A percentile compares a stretch with the other conserved stretches of the same genome.
These are phyloP conservation scores for Gorilla gorilla DNA, from an alignment of 2,113 vertebrate species.

Conservation along the genomic window DNA sequence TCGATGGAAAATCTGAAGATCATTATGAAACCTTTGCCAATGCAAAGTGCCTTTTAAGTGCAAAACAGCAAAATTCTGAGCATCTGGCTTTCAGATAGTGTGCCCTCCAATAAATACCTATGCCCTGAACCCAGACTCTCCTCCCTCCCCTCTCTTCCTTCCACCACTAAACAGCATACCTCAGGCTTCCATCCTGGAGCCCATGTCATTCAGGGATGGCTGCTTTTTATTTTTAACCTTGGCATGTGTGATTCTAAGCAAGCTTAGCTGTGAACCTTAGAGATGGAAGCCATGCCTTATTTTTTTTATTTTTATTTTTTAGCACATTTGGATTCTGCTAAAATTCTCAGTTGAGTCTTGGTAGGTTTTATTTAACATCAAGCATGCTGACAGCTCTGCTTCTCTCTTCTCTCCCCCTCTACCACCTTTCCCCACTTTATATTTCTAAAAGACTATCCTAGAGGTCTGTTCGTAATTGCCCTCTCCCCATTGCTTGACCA, in stretches of 20 bases:
- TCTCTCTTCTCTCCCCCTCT: neutral
- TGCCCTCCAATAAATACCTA: neutral
- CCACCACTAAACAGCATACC: neutral
- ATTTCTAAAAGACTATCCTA: neutral
- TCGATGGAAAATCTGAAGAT: constrained; percentile 31
- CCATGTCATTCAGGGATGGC: constrained; percentile 70
- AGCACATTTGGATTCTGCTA: constrained; percentile 80
- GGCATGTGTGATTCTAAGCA: constrained; percentile 79
- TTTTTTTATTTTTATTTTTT: constrained; percentile 37
- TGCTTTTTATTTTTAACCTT: constrained; percentile 81
- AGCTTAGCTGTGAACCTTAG: constrained; percentile 79
- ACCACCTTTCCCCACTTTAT: neutral
- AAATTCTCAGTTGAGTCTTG: constrained; percentile 77
- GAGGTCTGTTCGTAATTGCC: neutral
- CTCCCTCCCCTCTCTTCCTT: neutral
- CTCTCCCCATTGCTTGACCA: neutral
- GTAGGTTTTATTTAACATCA: constrained; percentile 78
- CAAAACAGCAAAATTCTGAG: constrained; percentile 5
- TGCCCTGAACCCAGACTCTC: neutral
- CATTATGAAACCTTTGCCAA: neutral
- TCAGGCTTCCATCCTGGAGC: constrained; percentile 31
- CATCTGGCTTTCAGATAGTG: neutral
- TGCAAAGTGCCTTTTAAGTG: constrained; percentile 33
- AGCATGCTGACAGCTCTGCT: constrained; percentile 65
- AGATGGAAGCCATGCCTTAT: constrained; percentile 68